A percentile compares a stretch with the other conserved stretches of the same genome.
Conservation (phyloP, 1,140 invertebrate genomes). For the Sinonovacula constricta region DNA sequence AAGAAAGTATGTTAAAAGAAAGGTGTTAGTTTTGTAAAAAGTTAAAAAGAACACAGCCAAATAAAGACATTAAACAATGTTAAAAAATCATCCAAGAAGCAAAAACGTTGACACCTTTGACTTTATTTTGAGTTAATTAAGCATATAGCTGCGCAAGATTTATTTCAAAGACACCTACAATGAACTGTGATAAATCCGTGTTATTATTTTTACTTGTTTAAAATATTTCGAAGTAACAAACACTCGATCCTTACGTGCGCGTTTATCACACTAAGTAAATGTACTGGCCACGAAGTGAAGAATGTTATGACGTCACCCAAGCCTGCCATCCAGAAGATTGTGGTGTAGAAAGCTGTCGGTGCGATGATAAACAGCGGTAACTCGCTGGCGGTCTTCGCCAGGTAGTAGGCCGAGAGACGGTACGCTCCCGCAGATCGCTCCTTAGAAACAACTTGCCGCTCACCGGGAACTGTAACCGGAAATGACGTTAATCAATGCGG, state of each 20-base stretch:
- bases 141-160: not conserved
- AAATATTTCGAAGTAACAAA: no score
- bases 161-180: not conserved
- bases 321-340: slow-evolving; percentile 89
- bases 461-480: slow-evolving; percentile 85
- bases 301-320: slow-evolving; percentile 81
- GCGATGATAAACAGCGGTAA: slow-evolving; percentile 88
- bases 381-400: slow-evolving; percentile 93
- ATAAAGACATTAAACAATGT: no score
- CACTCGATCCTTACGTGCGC: slow-evolving; percentile 82
- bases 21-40: no score
- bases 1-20: no score
- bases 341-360: slow-evolving; percentile 82
- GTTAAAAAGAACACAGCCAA: no score
- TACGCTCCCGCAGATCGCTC: slow-evolving; percentile 90
- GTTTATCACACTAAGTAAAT: slow-evolving; percentile 88
- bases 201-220: not conserved
- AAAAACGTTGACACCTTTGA: no score
- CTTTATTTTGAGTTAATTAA: not conserved
- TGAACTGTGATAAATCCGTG: not conserved
- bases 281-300: slow-evolving; percentile 85
- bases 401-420: slow-evolving; percentile 90
- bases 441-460: slow-evolving; percentile 91
- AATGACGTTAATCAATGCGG: slow-evolving; percentile 6
- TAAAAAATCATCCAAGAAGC: no score